phyloP scores from a whole-genome alignment of 1,140 invertebrate species.

The Drosophila hydei region DNA sequence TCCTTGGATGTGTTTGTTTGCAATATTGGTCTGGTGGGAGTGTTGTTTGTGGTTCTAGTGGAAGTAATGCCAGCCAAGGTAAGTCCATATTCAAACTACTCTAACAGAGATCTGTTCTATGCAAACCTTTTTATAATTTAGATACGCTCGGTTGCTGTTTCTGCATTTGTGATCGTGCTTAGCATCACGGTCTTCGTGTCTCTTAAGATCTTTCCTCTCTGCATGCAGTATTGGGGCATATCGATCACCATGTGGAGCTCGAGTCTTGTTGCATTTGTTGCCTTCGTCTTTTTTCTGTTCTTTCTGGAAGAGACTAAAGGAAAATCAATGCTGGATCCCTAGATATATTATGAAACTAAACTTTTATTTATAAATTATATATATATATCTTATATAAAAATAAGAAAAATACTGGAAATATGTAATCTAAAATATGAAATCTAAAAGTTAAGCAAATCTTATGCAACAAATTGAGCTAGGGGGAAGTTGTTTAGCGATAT shows the following conservation, averaged over 20 bases:
- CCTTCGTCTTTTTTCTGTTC: conserved; percentile 35
- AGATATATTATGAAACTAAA: too few relatives aligned
- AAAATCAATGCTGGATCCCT: conserved; percentile 68
- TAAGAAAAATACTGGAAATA: too few relatives aligned
- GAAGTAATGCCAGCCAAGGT: conserved; percentile 71
- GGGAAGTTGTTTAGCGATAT: too few relatives aligned
- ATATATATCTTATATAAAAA: too few relatives aligned
- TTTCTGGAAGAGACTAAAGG: conserved; percentile 64
- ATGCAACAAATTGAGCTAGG: too few relatives aligned
- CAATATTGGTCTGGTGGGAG: conserved; percentile 68
- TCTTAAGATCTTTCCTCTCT: conserved; percentile 69
- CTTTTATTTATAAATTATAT: too few relatives aligned
- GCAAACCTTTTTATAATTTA: conserved; percentile 14
- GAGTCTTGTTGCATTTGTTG: conserved; percentile 29
- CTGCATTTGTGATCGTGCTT: conserved; percentile 55
- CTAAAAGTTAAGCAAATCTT: too few relatives aligned
- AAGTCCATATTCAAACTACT: too few relatives aligned
- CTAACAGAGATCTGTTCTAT: too few relatives aligned
- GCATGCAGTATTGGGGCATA: conserved; percentile 47
- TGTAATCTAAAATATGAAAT: too few relatives aligned
- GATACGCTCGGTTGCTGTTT: conserved; percentile 65
- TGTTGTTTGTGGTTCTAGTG: conserved; percentile 69
- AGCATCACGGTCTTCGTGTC: conserved; percentile 59
- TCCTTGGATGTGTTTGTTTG: conserved; percentile 63
- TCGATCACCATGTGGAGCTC: conserved; percentile 44